Evolutionary conservation across 2,797 vertebrate species (phyloP).

Genomic region (Rachycentron canadum): DNA sequence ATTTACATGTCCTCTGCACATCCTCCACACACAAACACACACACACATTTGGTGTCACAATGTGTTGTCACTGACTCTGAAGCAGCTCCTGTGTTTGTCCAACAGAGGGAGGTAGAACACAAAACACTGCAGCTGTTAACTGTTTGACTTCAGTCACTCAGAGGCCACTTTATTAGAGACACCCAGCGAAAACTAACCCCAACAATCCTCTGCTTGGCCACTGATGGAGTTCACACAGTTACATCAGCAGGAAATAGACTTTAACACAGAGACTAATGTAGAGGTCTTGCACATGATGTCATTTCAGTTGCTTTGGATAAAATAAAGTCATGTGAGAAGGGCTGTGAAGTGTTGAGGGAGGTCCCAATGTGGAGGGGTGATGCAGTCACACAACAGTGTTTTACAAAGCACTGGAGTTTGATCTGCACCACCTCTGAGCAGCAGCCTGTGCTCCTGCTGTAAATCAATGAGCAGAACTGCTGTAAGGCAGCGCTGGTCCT

Average conservation of each 20-base stretch:
- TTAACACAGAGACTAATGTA: no score
- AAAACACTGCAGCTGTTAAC: neutral
- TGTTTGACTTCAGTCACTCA: neutral
- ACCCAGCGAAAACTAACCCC: neutral
- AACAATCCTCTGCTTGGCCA: no score
- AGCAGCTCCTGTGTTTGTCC: constrained; percentile 26
- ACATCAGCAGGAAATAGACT: no score
- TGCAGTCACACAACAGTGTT: neutral
- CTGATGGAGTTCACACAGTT: no score
- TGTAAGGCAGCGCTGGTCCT: no score
- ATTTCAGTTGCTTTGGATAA: no score
- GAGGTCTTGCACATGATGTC: no score
- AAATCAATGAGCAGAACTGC: no score
- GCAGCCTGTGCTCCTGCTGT: no score
- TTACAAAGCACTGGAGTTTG: neutral
- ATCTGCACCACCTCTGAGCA: neutral
- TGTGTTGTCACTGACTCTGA: neutral
- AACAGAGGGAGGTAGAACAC: constrained; percentile 58
- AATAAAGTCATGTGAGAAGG: no score
- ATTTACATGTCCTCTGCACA: no score
- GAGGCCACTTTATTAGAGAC: neutral
- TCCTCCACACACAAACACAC: neutral
- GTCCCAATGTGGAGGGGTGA: neutral
- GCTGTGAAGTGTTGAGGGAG: no score
- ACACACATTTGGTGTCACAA: neutral